phyloP scores from a whole-genome alignment of 2,888 invertebrate species.

The Seira musarum region DNA sequence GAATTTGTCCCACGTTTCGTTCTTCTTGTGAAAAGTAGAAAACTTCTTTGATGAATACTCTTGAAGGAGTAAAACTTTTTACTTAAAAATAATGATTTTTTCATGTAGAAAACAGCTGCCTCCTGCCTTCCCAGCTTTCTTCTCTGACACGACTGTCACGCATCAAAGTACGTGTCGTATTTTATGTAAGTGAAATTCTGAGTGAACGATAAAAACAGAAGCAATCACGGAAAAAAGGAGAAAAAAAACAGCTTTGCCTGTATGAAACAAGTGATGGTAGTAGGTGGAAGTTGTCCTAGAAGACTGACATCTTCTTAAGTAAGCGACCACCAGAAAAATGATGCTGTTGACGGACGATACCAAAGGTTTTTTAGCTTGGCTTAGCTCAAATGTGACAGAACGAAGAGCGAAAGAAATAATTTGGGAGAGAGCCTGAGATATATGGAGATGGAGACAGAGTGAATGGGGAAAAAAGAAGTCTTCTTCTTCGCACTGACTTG shows the following conservation, averaged over 20 bases:
- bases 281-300: too few relatives aligned
- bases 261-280: conserved; percentile 18
- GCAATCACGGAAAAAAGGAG: not conserved
- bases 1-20: not conserved
- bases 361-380: conserved; percentile 5
- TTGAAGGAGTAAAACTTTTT: not conserved
- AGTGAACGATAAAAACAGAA: not conserved
- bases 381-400: conserved; percentile 31
- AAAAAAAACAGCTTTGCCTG: conserved; percentile 4
- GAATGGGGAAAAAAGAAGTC: conserved; percentile 3
- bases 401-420: not conserved
- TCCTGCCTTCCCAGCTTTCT: not conserved
- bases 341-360: not conserved
- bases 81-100: not conserved
- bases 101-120: not conserved
- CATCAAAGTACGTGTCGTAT: not conserved
- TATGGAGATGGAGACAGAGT: not conserved
- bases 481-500: too few relatives aligned
- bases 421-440: conserved; percentile 14
- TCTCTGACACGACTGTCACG: not conserved
- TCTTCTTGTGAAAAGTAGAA: not conserved
- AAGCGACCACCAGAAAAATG: not conserved
- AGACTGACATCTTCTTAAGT: not conserved
- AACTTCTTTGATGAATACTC: not conserved
- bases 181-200: not conserved